Percentiles rank a stretch among this genome's conserved stretches.
Evolutionary conservation across 2,113 vertebrate species (phyloP).

Genomic region (Gracilinanus agilis): DNA sequence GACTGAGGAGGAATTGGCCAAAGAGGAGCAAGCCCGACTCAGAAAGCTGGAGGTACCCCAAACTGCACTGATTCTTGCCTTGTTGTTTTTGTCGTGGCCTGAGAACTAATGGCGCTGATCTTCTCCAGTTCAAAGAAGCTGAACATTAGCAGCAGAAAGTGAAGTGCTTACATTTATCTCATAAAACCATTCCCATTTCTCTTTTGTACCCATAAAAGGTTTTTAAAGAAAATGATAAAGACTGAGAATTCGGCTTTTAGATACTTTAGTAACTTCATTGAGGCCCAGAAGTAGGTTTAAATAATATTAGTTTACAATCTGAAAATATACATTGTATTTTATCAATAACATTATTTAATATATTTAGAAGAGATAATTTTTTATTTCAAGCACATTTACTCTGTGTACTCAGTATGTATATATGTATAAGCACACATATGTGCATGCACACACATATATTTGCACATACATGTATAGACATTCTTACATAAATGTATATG

Average conservation of each 20-base stretch:
- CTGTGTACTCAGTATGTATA: not conserved
- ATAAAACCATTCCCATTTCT: not conserved
- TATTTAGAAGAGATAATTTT: not conserved
- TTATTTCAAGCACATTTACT: not conserved
- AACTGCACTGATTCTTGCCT: not conserved
- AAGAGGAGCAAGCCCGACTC: conserved; percentile 90
- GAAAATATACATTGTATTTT: not conserved
- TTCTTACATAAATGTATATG: too few species aligned
- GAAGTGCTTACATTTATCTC: not conserved
- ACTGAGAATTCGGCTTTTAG: not conserved
- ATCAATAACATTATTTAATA: not conserved
- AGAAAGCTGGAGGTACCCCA: conserved; percentile 90
- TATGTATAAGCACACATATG: too few species aligned
- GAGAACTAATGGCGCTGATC: not conserved
- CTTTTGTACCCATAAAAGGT: accelerated
- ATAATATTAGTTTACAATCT: not conserved
- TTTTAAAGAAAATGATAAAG: not conserved
- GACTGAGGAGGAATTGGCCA: conserved; percentile 92
- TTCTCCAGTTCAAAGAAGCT: not conserved
- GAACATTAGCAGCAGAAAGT: not conserved
- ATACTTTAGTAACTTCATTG: not conserved
- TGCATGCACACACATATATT: too few species aligned
- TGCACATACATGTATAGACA: too few species aligned
- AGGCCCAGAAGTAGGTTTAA: not conserved
- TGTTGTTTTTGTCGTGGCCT: not conserved